Conservation (phyloP, 2,797 vertebrate species). For the Vultur gryphus region DNA sequence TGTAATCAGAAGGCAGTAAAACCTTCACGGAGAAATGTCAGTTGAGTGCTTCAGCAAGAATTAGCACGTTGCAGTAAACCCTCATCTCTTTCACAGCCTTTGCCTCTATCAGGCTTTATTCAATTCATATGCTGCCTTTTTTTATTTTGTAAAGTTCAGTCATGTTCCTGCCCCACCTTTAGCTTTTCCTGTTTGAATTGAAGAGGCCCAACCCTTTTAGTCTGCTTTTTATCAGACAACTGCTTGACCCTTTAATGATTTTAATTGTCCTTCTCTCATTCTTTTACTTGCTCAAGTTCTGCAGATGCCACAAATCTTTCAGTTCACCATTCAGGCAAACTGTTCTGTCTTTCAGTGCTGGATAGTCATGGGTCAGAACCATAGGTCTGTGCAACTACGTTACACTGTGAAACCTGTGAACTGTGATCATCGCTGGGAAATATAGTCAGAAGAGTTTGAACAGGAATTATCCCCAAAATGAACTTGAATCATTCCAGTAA, state of each 20-base stretch:
- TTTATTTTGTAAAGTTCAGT: background rate
- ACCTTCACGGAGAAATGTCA: background rate
- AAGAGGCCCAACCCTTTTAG: background rate
- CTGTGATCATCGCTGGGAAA: fast-evolving
- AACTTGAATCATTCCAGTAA: background rate
- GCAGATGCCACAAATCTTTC: background rate
- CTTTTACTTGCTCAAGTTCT: background rate
- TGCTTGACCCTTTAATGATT: background rate
- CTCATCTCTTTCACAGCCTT: background rate
- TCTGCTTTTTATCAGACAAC: background rate
- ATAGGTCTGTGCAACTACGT: background rate
- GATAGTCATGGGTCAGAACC: background rate
- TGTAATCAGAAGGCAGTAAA: background rate
- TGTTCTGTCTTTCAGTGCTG: background rate
- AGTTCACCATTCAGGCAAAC: background rate
- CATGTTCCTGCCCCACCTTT: constrained; percentile 51
- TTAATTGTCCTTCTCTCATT: background rate
- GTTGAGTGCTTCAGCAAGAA: background rate
- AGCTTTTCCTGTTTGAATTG: constrained; percentile 34
- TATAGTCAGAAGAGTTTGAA: background rate
- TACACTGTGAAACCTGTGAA: background rate
- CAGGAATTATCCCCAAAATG: background rate
- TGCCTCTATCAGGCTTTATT: background rate
- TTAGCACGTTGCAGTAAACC: background rate
- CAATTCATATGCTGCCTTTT: background rate